Base-by-base conservation (phyloP, 2,888 invertebrate species). In the Melitaea athalia region DNA sequence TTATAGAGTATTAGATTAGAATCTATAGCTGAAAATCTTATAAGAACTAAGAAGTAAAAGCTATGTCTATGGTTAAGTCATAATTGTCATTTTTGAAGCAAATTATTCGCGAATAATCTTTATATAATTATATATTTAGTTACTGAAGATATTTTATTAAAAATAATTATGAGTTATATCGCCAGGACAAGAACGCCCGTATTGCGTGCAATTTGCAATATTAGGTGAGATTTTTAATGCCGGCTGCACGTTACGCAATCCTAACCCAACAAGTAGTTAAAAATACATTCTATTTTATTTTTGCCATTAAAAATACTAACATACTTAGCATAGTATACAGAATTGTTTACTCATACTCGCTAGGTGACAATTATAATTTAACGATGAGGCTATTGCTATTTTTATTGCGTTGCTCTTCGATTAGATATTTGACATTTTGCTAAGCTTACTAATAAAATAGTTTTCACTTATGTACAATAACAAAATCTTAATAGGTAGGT, bases 231-330 rank as follows among this genome's bases (percentile, higher is more conserved):
- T 59, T 53, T 53, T 50, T 31, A 24, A 47, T 72, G 74, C 83
- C 83, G 84, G 83, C 76, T 70, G 59, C 65, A 72, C 68, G 77
- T 91, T 91, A 91, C 88, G 91, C 91, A 91, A 92, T 80, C 79
- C 43, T 70, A 71, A 68, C 61, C 69, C 59, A 61, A 52, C 57
- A 69, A 66, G 61, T 63, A 57, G n/a, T 55, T 49, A n/a, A 47
- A 49, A 64, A 66, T 63, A 61, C 15, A 61, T 50, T 10, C 2
- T 57, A 5, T n/a, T 38, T 38, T 33, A 31, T 55, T 14, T 31
- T 31, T 31, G 6, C 33, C 7, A 38, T 38, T 55, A 50, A 24
- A 52, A 52, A 10, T 52, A 49, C 1, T 49, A 49, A 49, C 47
- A 49, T n/a, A n/a, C 0, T 49, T 49, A 49, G n/a, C 47, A 49